Conservation (phyloP, 2,113 vertebrate genomes). For the Poecile atricapillus region DNA sequence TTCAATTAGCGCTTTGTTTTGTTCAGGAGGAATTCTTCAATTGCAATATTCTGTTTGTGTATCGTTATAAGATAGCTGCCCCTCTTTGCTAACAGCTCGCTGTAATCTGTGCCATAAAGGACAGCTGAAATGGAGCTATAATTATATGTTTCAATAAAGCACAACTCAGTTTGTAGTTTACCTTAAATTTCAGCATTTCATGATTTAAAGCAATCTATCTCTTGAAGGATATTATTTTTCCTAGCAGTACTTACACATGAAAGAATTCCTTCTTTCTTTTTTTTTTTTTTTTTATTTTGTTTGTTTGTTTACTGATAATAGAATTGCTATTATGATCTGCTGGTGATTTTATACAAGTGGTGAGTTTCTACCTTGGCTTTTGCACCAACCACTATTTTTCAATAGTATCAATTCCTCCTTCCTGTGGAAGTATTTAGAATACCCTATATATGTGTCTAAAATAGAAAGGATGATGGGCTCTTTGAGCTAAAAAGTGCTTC, state of each 20-base stretch:
- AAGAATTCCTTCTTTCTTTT: background rate
- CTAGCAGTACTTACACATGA: background rate
- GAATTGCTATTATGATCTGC: background rate
- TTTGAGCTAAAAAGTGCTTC: background rate
- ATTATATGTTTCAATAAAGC: background rate
- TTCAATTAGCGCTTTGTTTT: slow-evolving; percentile 42
- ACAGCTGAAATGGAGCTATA: background rate
- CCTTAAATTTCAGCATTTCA: background rate
- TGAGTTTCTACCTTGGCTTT: background rate
- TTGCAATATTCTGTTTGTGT: background rate
- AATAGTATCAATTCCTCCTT: background rate
- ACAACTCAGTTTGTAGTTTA: background rate
- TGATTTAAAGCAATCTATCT: background rate
- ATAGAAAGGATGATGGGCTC: background rate
- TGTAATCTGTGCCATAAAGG: background rate
- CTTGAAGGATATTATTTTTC: background rate
- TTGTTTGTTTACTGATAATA: background rate
- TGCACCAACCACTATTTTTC: background rate
- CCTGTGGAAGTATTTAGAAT: background rate
- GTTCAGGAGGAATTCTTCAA: background rate
- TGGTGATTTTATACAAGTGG: background rate
- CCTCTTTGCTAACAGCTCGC: background rate
- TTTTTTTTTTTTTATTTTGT: too few relatives aligned
- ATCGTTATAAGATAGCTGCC: background rate
- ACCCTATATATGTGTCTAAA: background rate